Conservation (phyloP, 2,888 invertebrate genomes). For the Sylvicola fuscatus region DNA sequence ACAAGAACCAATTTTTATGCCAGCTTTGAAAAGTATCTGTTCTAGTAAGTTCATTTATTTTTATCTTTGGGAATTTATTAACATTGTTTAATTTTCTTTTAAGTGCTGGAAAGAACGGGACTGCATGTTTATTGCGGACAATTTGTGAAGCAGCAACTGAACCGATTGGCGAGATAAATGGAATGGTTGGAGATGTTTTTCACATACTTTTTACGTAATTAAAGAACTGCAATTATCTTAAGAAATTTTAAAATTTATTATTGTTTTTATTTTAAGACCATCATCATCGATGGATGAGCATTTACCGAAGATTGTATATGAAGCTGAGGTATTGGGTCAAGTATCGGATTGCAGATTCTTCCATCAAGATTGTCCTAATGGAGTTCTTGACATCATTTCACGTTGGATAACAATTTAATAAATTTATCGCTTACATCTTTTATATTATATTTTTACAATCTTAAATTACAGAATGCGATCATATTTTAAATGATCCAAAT, state of each 20-base stretch:
- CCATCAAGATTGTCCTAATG: constrained; percentile 3
- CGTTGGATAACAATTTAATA: no score
- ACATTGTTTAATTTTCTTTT: neutral
- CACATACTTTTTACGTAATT: constrained; percentile 38
- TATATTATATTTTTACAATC: no score
- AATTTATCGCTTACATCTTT: no score
- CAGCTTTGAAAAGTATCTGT: neutral
- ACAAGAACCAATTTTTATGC: constrained; percentile 1
- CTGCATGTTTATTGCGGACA: constrained; percentile 32
- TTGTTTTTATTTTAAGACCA: constrained; percentile 3
- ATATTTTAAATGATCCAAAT: no score
- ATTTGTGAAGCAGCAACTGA: constrained; percentile 36
- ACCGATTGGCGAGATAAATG: constrained; percentile 30
- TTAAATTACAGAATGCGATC: no score
- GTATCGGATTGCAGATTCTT: constrained; percentile 1
- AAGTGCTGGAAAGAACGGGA: constrained; percentile 31
- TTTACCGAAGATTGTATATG: constrained; percentile 1
- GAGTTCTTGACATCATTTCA: constrained; percentile 5
- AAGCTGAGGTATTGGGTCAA: constrained; percentile 5
- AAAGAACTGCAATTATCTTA: neutral
- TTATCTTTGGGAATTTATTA: neutral
- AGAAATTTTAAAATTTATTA: neutral
- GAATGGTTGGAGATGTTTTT: constrained; percentile 35
- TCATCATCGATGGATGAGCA: constrained; percentile 5
- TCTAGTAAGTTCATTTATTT: neutral